Percentiles rank a stretch among this genome's conserved stretches.
Evolutionary conservation across 2,888 invertebrate genomes (phyloP).

Genomic region (Drosophila antonietae): DNA sequence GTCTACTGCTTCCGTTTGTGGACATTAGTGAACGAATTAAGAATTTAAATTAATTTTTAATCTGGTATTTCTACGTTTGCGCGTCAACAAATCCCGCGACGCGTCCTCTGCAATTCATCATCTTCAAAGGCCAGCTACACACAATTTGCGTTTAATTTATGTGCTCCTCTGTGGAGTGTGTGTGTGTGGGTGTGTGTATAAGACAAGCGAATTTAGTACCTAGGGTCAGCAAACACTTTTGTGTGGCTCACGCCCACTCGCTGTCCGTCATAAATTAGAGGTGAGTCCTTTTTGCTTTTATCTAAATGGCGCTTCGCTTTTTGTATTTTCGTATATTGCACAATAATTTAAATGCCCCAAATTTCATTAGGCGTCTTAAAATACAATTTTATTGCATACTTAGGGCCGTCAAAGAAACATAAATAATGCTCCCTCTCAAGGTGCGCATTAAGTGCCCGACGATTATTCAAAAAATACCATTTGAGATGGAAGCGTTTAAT

Average conservation of each 20-base stretch:
- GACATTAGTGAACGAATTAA: slow-evolving; percentile 57
- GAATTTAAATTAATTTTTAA: slow-evolving; percentile 76
- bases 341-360: slow-evolving; percentile 66
- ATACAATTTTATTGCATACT: slow-evolving; percentile 71
- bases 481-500: slow-evolving; percentile 47
- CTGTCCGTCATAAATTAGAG: slow-evolving; percentile 69
- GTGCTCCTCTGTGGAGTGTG: slow-evolving; percentile 21
- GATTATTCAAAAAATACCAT: slow-evolving; percentile 60
- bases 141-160: slow-evolving; percentile 76
- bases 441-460: slow-evolving; percentile 31
- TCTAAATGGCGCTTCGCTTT: slow-evolving; percentile 48
- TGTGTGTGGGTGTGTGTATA: slow-evolving; percentile 25
- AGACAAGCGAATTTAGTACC: slow-evolving; percentile 35
- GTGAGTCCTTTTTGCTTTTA: slow-evolving; percentile 56
- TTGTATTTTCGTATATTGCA: slow-evolving; percentile 43
- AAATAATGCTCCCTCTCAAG: slow-evolving; percentile 30
- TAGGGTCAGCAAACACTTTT: slow-evolving; percentile 16
- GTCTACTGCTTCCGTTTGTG: slow-evolving; percentile 29
- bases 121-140: slow-evolving; percentile 65
- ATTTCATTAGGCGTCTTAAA: slow-evolving; percentile 63
- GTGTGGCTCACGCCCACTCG: slow-evolving; percentile 19
- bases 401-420: slow-evolving; percentile 35
- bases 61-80: slow-evolving; percentile 33
- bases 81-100: slow-evolving; percentile 12
- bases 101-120: slow-evolving; percentile 55